A percentile compares a stretch with the other conserved stretches of the same genome.
phyloP scores from a whole-genome alignment of 2,797 vertebrate species.

The Antennarius maculatus region DNA sequence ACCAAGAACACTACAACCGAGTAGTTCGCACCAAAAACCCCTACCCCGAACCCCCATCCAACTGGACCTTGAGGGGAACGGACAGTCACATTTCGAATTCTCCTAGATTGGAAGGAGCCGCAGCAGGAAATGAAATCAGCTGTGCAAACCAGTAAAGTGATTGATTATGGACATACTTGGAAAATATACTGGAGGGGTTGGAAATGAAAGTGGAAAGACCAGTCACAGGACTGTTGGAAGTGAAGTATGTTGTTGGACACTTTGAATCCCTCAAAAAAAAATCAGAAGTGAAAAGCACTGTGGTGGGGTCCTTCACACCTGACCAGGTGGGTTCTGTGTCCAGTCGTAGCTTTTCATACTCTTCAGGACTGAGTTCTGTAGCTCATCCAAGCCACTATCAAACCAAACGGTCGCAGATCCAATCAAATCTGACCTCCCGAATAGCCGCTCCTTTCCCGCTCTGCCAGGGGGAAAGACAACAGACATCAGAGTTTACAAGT shows the following conservation, averaged over 20 bases:
- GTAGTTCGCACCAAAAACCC: constrained; percentile 13
- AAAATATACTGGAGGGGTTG: constrained; percentile 81
- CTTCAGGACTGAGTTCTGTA: constrained; percentile 20
- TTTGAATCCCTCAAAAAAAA: constrained; percentile 8
- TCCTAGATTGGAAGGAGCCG: neutral
- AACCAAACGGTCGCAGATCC: neutral
- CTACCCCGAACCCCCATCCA: constrained; percentile 16
- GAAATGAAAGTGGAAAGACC: constrained; percentile 59
- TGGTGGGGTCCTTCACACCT: constrained; percentile 20
- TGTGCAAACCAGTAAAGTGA: constrained; percentile 86
- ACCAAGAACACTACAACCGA: constrained; percentile 70
- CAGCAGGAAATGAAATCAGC: constrained; percentile 30
- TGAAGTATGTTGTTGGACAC: constrained; percentile 11
- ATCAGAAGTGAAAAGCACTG: constrained; percentile 17
- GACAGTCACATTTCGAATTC: constrained; percentile 33
- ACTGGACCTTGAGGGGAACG: constrained; percentile 11
- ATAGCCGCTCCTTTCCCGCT: constrained; percentile 25
- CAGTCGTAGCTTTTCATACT: constrained; percentile 9
- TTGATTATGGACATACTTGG: constrained; percentile 93
- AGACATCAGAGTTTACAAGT: constrained; percentile 32
- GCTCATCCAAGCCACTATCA: neutral
- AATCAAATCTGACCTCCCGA: neutral
- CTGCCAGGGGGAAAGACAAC: constrained; percentile 59
- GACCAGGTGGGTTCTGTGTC: constrained; percentile 12
- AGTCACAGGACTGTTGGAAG: constrained; percentile 6